phyloP scores from a whole-genome alignment of 2,888 invertebrate species.

The Nephrotoma flavescens region DNA sequence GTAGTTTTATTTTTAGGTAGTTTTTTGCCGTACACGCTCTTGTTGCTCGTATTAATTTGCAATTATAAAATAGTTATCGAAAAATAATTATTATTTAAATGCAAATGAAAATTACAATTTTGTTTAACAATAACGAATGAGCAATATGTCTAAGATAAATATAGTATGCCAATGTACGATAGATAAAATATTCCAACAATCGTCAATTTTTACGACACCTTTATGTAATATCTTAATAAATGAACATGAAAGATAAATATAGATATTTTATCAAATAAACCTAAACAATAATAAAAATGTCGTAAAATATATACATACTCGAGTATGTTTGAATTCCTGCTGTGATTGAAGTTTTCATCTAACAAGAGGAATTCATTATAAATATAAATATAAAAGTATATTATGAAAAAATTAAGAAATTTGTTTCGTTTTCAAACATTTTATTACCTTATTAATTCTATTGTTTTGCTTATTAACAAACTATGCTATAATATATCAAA shows the following conservation, averaged over 20 bases:
- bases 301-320: background rate
- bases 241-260: background rate
- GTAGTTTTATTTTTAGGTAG: no score
- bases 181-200: background rate
- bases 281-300: background rate
- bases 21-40: no score
- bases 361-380: background rate
- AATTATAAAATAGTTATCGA: no score
- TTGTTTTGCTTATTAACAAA: background rate
- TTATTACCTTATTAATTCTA: background rate
- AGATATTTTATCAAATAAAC: background rate
- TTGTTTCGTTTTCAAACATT: background rate
- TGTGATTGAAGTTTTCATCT: background rate
- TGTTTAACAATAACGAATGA: background rate
- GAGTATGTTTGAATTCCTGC: background rate
- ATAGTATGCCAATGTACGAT: background rate
- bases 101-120: background rate
- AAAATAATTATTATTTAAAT: no score
- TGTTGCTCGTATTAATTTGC: no score
- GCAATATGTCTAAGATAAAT: background rate
- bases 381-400: background rate
- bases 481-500: no score
- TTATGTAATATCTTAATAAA: background rate
- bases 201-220: background rate
- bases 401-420: background rate